phyloP scores from a whole-genome alignment of 2,888 invertebrate genomes.

The Dysmachus trigonus region DNA sequence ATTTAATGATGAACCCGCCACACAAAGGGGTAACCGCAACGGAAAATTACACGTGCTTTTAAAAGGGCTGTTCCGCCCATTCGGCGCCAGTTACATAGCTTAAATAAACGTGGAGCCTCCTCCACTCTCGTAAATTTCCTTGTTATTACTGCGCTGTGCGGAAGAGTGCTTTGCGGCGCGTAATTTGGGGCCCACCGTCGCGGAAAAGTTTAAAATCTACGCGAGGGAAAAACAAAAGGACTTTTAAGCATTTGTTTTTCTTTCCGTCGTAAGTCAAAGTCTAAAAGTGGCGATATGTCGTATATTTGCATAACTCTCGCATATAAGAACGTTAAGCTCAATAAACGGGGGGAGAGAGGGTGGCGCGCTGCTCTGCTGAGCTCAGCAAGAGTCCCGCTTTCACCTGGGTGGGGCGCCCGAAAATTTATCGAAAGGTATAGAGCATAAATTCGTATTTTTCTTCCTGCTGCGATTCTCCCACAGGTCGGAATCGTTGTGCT shows the following conservation, averaged over 20 bases:
- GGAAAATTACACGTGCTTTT: not conserved
- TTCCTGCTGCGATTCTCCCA: not conserved
- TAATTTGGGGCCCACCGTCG: not conserved
- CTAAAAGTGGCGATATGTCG: not conserved
- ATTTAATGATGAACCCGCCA: not conserved
- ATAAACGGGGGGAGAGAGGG: no score
- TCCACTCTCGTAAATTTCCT: not conserved
- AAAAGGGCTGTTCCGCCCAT: not conserved
- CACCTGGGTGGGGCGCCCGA: not conserved
- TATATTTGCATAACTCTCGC: not conserved
- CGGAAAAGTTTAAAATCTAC: not conserved
- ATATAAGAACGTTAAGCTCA: not conserved
- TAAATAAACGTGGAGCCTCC: no score
- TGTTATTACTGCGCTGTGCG: not conserved
- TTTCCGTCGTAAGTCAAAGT: not conserved
- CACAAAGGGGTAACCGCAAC: not conserved
- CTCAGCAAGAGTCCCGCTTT: not conserved
- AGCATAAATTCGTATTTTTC: slow-evolving; percentile 11
- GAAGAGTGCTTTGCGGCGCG: not conserved
- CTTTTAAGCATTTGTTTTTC: not conserved
- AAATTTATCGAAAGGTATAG: slow-evolving; percentile 18
- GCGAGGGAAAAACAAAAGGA: not conserved
- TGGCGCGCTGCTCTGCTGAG: not conserved
- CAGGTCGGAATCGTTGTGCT: not conserved
- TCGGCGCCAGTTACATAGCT: not conserved